Percentiles rank a stretch among this genome's conserved stretches.
Conservation (phyloP, 2,797 vertebrate species). For the Microchirus variegatus region DNA sequence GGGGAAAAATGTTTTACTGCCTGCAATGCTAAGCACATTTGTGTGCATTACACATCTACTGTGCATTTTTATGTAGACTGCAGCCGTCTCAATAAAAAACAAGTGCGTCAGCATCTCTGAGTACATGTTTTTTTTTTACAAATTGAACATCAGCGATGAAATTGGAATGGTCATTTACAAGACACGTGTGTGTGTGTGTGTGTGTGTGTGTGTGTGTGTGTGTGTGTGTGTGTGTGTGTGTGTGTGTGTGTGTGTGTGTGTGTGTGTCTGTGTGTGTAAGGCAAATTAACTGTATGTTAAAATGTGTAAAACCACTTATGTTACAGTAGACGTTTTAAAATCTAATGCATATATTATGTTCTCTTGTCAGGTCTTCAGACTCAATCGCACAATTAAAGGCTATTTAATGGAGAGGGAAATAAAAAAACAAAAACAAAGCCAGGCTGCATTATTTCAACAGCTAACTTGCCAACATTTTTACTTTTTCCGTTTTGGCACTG, state of each 20-base stretch:
- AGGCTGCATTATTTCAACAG: not conserved
- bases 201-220: too few relatives aligned
- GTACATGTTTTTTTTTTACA: conserved; percentile 20
- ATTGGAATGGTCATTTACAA: not conserved
- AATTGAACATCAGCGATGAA: conserved; percentile 7
- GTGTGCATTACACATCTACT: conserved; percentile 30
- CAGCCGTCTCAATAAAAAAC: conserved; percentile 48
- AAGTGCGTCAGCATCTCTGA: conserved; percentile 33
- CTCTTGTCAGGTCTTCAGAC: too few relatives aligned
- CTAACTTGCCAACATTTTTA: conserved; percentile 6
- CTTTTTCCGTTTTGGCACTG: too few relatives aligned
- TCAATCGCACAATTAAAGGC: conserved; percentile 2
- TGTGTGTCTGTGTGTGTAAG: too few relatives aligned
- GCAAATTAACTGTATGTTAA: too few relatives aligned
- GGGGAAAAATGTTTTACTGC: conserved; percentile 61
- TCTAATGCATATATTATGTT: too few relatives aligned
- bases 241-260: too few relatives aligned
- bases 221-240: too few relatives aligned
- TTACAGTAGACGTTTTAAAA: too few relatives aligned
- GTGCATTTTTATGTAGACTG: conserved; percentile 56
- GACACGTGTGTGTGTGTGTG: not conserved
- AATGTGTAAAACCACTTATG: too few relatives aligned
- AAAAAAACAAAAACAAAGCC: not conserved
- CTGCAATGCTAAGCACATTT: conserved; percentile 66
- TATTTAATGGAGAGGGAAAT: conserved; percentile 14